Percentiles rank a stretch among this genome's conserved stretches.
phyloP scores from a whole-genome alignment of 1,140 invertebrate genomes.

The Ridgeia piscesae region DNA sequence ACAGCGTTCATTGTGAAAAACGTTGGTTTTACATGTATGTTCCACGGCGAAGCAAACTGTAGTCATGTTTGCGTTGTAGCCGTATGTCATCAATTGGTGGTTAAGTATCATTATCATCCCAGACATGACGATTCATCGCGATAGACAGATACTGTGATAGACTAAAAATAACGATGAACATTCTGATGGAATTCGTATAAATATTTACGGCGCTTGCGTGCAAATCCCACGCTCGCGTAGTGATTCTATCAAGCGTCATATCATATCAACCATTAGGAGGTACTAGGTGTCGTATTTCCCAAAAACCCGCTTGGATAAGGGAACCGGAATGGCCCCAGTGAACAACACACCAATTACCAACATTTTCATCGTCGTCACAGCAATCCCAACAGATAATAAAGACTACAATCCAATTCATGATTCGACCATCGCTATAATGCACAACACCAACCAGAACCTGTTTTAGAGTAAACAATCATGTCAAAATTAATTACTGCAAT shows the following conservation, averaged over 20 bases:
- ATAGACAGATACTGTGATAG: neutral
- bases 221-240: neutral
- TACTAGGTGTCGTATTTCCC: neutral
- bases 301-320: neutral
- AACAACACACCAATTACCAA: neutral
- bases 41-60: neutral
- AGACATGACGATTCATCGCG: neutral
- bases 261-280: neutral
- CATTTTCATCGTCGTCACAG: neutral
- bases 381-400: too few relatives aligned
- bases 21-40: neutral
- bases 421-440: too few relatives aligned
- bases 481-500: too few relatives aligned
- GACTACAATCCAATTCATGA: too few relatives aligned
- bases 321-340: neutral
- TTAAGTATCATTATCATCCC: neutral
- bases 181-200: neutral
- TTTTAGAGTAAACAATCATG: too few relatives aligned
- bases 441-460: too few relatives aligned
- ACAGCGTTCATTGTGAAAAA: neutral
- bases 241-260: neutral
- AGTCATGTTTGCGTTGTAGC: neutral
- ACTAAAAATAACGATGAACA: neutral
- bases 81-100: neutral
- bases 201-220: neutral